Evolutionary conservation across 2,113 vertebrate species (phyloP).

Genomic region (Cathartes aura): DNA sequence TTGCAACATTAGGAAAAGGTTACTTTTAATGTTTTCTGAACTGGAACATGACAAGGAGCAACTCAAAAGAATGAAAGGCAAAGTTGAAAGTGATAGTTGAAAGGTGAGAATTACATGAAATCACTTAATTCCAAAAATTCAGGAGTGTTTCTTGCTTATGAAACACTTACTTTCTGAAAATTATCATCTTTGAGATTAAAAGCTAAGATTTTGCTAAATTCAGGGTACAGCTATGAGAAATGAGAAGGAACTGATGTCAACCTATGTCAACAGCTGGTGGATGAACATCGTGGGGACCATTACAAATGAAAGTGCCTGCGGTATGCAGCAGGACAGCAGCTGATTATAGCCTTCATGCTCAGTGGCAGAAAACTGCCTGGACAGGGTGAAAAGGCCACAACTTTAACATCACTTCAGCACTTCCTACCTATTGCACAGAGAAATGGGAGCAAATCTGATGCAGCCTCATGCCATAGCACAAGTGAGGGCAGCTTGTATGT

Average conservation of each 20-base stretch:
- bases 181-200: not conserved
- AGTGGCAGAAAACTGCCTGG: not conserved
- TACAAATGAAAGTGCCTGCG: not conserved
- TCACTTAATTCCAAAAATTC: not conserved
- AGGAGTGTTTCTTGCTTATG: not conserved
- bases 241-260: not conserved
- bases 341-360: not conserved
- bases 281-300: not conserved
- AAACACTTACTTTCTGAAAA: not conserved
- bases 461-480: not conserved
- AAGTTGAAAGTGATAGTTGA: not conserved
- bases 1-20: conserved; percentile 45
- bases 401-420: not conserved
- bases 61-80: not conserved
- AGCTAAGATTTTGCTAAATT: not conserved
- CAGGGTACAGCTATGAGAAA: not conserved
- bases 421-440: not conserved
- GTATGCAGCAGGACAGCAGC: not conserved
- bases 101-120: not conserved
- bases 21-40: conserved; percentile 43
- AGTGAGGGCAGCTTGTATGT: not conserved
- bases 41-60: conserved; percentile 14
- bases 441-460: not conserved
- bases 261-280: not conserved
- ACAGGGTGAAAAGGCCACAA: not conserved